Base-by-base conservation (phyloP, 1,140 invertebrate species). In the Periplaneta americana region DNA sequence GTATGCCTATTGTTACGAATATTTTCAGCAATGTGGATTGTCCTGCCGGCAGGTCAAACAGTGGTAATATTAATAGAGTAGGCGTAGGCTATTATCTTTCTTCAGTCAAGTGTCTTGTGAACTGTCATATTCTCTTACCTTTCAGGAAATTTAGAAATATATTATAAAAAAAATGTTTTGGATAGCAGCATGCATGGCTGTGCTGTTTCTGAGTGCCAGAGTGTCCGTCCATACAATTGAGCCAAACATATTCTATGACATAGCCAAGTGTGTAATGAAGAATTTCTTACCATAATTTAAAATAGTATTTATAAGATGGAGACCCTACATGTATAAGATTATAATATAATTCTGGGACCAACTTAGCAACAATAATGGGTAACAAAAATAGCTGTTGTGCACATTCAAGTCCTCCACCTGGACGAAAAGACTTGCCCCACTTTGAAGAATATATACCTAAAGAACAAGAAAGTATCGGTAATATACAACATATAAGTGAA, bases 401-500 rank as follows among this genome's bases (percentile, higher is more conserved):
- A n/a, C 34, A 78, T 28, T 92, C 92, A 36, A 94, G 93, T 87
- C 93, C 93, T 36, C 91, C 90, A 84, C 86, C 89, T 66, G 88
- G 89, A 48, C 86, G 88, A 75, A 90, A 91, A 78, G 86, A 88
- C 79, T 83, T 87, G 31, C 78, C 75, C 35, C 83, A 84, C 37
- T 89, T 92, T 75, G 94, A 95, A 86, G 93, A 95, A 85, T 91
- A 92, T 82, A 89, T 94, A 79, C 92, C 92, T 8, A 92, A 95
- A 84, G 92, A 93, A 83, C 94, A 96, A 88, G 92, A 95, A 84
- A 97, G 95, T 87, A 91, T 93, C 79, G 93, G 93, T 84, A 98
- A 98, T 90, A 91, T 99, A 80, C 98, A 98, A 88, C 98, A 99
- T 89, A 99, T 99, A 84, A 98, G 97, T 87, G 98, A 99, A 90